Base-by-base conservation (phyloP, 2,797 vertebrate species). In the Argentina silus region DNA sequence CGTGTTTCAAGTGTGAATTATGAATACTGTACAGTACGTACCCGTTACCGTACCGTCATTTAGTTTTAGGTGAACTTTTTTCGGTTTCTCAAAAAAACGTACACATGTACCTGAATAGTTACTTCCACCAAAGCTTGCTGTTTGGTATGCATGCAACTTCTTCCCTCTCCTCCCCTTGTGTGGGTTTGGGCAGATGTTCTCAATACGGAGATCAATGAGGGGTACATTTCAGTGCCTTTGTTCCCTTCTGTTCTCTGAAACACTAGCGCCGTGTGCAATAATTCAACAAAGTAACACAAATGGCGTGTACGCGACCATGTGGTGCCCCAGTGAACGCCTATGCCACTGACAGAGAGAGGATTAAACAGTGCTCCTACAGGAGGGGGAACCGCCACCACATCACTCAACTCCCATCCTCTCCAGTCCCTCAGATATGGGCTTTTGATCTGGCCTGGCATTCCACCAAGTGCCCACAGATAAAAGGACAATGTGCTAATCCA, bases 161-260 rank as follows among this genome's bases (percentile, higher is more conserved):
- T 69, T 17, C 23, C 2, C 47, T 42, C 36, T n/a, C 87, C 61
- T 79, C 67, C 67, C 56, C 73, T 65, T 14, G 17, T 43, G 8
- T 79, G 86, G 78, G 81, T 76, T 14, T 42, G 78, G 83, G 78
- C 87, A 89, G 88, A 90, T 90, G 91, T 90, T 90, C 83, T 78
- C 77, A 82, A 87, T 81, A 57, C 65, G n/a, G 72, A 88, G 83
- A 89, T 88, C 86, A 89, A 86, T 82, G 81, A 87, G 86, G 80
- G 83, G 75, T 80, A 86, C 67, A 76, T 85, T 81, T 80, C 78
- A 69, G 69, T 76, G 79, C 81, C 83, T 87, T 87, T 88, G 86
- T 83, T 86, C 79, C 87, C 89, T 77, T 91, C 89, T 91, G 88
- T 88, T 89, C 81, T 0, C 70, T 19, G 27, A 69, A 36, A 72